phyloP scores from a whole-genome alignment of 2,888 invertebrate species.

The Nephrocerus scutellatus region DNA sequence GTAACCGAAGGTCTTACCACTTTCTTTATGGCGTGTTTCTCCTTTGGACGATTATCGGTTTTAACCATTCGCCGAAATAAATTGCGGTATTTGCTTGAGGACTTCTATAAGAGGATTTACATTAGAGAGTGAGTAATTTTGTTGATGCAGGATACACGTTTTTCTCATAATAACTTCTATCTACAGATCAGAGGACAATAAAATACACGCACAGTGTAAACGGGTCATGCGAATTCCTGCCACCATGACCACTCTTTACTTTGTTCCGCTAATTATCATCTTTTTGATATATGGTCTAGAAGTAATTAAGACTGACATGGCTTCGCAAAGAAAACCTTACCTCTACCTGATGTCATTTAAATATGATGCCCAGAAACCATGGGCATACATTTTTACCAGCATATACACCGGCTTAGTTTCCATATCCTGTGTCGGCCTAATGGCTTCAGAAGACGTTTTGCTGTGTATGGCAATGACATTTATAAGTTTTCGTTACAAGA shows the following conservation, averaged over 20 bases:
- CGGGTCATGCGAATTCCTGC: not conserved
- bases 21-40: slow-evolving; percentile 2
- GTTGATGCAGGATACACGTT: too few species aligned
- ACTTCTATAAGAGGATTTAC: slow-evolving; percentile 2
- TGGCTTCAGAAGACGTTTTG: slow-evolving; percentile 4
- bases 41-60: slow-evolving; percentile 1
- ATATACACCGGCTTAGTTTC: slow-evolving; percentile 7
- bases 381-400: slow-evolving; percentile 4
- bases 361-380: slow-evolving; percentile 7
- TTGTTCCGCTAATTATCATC: slow-evolving; percentile 4
- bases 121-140: too few species aligned
- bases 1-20: slow-evolving; percentile 5
- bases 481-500: slow-evolving; percentile 6
- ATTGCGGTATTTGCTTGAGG: slow-evolving; percentile 1
- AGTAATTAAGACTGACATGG: slow-evolving; percentile 2
- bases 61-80: not conserved
- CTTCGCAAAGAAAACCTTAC: slow-evolving; percentile 4
- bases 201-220: not conserved
- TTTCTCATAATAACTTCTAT: too few species aligned
- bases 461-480: slow-evolving; percentile 1
- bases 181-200: slow-evolving; percentile 2
- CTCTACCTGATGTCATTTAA: slow-evolving; percentile 4
- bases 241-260: slow-evolving; percentile 2
- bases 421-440: slow-evolving; percentile 1
- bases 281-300: slow-evolving; percentile 4